A percentile compares a stretch with the other conserved stretches of the same genome.
These are phyloP conservation scores for Melospiza melodia DNA, from an alignment of 2,113 vertebrate species.

Conservation along the genomic window DNA sequence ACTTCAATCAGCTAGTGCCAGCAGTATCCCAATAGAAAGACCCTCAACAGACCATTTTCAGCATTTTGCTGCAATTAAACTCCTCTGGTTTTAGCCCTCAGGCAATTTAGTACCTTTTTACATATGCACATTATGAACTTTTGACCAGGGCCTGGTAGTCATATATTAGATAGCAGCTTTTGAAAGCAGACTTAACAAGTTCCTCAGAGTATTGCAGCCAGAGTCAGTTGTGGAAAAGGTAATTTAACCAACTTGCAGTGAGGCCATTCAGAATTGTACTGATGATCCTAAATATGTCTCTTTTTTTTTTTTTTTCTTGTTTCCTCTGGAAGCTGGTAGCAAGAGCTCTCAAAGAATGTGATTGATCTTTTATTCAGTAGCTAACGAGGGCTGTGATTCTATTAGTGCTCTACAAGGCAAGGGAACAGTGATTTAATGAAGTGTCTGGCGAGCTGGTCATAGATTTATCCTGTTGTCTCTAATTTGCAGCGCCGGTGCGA, in stretches of 20 bases:
- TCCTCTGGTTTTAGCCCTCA: conserved; percentile 93
- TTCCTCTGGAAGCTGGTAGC: conserved; percentile 81
- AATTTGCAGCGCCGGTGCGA: conserved; percentile 77
- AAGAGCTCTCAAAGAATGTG: conserved; percentile 85
- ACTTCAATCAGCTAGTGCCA: conserved; percentile 81
- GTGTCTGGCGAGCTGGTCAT: conserved; percentile 89
- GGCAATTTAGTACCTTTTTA: conserved; percentile 98
- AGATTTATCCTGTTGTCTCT: conserved; percentile 87
- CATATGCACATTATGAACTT: conserved; percentile 99
- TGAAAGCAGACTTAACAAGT: conserved; percentile 94
- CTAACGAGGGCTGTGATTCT: conserved; percentile 95
- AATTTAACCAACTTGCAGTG: conserved; percentile 88
- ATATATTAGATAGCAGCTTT: conserved; percentile 87
- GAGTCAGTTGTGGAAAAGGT: conserved; percentile 84
- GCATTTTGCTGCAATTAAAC: conserved; percentile 98
- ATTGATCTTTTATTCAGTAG: conserved; percentile 93
- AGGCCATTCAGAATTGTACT: conserved; percentile 84
- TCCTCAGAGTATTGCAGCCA: conserved; percentile 90
- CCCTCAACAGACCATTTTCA: conserved; percentile 88
- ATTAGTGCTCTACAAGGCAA: conserved; percentile 89
- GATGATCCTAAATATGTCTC: conserved; percentile 82
- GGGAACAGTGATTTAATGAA: conserved; percentile 96
- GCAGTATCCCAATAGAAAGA: conserved; percentile 80
- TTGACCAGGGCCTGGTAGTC: conserved; percentile 91
- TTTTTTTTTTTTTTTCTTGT: conserved; percentile 47